Evolutionary conservation across 2,888 invertebrate genomes (phyloP).

Genomic region (Cyrtodaria siliqua): DNA sequence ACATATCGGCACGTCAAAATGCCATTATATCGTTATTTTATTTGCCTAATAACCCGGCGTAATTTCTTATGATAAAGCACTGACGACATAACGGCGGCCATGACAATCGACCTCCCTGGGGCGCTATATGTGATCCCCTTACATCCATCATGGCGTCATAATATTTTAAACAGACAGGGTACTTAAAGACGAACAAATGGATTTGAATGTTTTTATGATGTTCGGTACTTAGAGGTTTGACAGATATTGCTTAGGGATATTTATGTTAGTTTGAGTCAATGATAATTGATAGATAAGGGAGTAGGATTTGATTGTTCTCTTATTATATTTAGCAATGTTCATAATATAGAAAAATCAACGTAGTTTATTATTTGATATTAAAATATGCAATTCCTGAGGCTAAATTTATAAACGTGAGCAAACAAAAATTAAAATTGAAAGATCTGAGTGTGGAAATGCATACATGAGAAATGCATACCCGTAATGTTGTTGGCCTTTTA

Average conservation of each 20-base stretch:
- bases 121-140: slow-evolving; percentile 18
- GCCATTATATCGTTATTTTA: too few relatives aligned
- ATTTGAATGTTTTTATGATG: slow-evolving; percentile 30
- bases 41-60: neutral
- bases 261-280: slow-evolving; percentile 16
- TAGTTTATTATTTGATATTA: too few relatives aligned
- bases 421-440: too few relatives aligned
- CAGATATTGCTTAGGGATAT: slow-evolving; percentile 23
- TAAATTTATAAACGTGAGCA: too few relatives aligned
- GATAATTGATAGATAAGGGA: slow-evolving; percentile 32
- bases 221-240: slow-evolving; percentile 25
- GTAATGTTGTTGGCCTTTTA: too few relatives aligned
- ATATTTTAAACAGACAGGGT: slow-evolving; percentile 9
- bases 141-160: slow-evolving; percentile 35
- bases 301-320: slow-evolving; percentile 21
- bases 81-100: slow-evolving; percentile 1
- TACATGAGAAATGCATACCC: too few relatives aligned
- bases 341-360: too few relatives aligned
- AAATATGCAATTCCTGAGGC: too few relatives aligned
- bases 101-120: slow-evolving; percentile 9
- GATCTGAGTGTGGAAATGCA: too few relatives aligned
- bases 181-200: slow-evolving; percentile 28
- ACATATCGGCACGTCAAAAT: too few relatives aligned
- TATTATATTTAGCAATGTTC: too few relatives aligned
- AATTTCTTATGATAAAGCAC: slow-evolving; percentile 1